These are phyloP conservation scores for Magallana ariakensis DNA, from an alignment of 1,140 invertebrate species.

Conservation along the genomic window DNA sequence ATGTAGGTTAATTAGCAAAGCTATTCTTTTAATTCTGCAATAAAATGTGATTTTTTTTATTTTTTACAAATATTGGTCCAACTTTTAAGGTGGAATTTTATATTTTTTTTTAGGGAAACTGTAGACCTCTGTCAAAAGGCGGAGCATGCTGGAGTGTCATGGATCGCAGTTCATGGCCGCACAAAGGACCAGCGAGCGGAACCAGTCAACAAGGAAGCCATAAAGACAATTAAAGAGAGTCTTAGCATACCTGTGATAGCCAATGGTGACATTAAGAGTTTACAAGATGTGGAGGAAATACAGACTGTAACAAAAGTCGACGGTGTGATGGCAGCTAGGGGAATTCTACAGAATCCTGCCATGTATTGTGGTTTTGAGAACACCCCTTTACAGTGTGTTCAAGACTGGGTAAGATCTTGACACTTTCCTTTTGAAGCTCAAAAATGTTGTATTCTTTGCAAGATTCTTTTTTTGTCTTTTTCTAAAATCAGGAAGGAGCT, in stretches of 20 bases:
- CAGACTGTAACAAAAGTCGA: constrained; percentile 86
- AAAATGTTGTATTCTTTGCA: neutral
- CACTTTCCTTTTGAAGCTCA: neutral
- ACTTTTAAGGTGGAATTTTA: no score
- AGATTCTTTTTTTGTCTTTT: neutral
- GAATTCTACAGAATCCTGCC: constrained; percentile 93
- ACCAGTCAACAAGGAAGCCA: constrained; percentile 87
- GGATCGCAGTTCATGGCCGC: constrained; percentile 93
- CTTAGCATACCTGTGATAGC: constrained; percentile 91
- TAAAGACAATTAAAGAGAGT: constrained; percentile 87
- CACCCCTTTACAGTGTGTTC: constrained; percentile 89
- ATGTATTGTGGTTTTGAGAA: constrained; percentile 86
- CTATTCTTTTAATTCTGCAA: no score
- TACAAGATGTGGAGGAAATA: constrained; percentile 86
- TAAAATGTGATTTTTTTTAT: no score
- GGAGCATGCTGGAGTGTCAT: constrained; percentile 91
- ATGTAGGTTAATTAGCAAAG: no score
- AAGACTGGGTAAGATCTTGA: constrained; percentile 87
- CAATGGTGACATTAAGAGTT: constrained; percentile 92
- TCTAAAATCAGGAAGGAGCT: neutral
- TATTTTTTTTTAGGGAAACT: constrained; percentile 81
- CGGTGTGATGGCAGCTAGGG: constrained; percentile 94
- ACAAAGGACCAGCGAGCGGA: constrained; percentile 89
- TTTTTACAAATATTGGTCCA: no score
- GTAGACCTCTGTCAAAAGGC: constrained; percentile 88